phyloP scores from a whole-genome alignment of 2,113 vertebrate species.

The Piprites chloris region DNA sequence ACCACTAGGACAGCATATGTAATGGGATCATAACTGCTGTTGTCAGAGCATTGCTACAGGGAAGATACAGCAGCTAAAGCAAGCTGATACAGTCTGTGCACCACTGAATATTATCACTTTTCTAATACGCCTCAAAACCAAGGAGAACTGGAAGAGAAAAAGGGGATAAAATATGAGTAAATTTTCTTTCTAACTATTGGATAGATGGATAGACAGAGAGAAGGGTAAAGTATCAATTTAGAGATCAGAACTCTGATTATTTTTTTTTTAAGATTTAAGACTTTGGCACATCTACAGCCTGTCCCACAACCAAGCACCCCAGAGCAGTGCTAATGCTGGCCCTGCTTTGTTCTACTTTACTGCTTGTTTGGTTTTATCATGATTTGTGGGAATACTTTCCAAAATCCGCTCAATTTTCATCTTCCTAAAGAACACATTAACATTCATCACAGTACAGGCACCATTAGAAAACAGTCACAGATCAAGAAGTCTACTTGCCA shows the following conservation, averaged over 20 bases:
- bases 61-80: neutral
- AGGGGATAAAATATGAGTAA: neutral
- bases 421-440: neutral
- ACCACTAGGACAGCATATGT: neutral
- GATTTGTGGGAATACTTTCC: neutral
- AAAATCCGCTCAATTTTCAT: neutral
- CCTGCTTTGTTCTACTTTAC: neutral
- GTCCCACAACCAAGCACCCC: neutral
- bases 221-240: neutral
- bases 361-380: neutral
- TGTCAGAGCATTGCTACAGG: neutral
- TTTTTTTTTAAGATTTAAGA: neutral
- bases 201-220: neutral
- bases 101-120: neutral
- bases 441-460: neutral
- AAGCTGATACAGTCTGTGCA: neutral
- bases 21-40: neutral
- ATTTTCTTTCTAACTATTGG: neutral
- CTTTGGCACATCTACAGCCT: neutral
- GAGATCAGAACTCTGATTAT: rapidly evolving
- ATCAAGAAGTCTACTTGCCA: neutral
- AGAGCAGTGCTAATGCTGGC: neutral
- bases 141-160: neutral
- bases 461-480: neutral
- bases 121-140: neutral